Evolutionary conservation across 2,113 vertebrate species (phyloP), one percentile per base, ranked within the genome.

Genomic region (Campylomormyrus tamandua): DNA sequence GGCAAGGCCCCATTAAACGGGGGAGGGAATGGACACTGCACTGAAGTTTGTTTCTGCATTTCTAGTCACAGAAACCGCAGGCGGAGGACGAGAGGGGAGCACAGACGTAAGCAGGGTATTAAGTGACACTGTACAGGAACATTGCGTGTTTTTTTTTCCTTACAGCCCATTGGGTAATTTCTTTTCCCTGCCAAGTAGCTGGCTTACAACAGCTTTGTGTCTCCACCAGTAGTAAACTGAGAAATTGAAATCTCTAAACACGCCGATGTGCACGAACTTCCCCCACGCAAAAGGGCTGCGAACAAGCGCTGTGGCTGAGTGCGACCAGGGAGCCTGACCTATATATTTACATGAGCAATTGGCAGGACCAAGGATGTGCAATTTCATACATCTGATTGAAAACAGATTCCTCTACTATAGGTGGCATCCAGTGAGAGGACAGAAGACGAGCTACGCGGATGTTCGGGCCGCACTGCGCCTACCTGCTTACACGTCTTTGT

Each of bases 401-500:
- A 45, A 19, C 77, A 83, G 39, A 83, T 83, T 21, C 83, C 45
- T 45, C 3, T 10, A 48, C 83, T 46, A 45, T 42, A n/a, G 8
- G 83, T n/a, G 39, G 83, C 45, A 84, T 46, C 45, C 83, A 45
- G 31, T 17, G 74, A 80, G 74, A 8, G 35, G 35, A 80, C 35
- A 42, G 35, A 7, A 1, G 74, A 39, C 31, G 35, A 42, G 15
- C 15, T 84, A 13, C 8, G 8, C 11, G 45, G 19, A 24, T n/a
- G 83, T 48, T 13, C 9, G 0, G 9, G 3, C 8, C 0, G 45
- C 35, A 45, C 80, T 10, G 42, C 24, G 6, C 49, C 91, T 93
- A 99, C 98, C 97, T 99, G 97, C 90, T 97, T 98, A 95, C 98
- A 99, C 0, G 96, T 99, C 95, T 99, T 99, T 35, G 98, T 98